Percentiles rank a stretch among this genome's conserved stretches.
These are phyloP conservation scores for Sebastes itinus DNA, from an alignment of 2,797 vertebrate genomes.

Conservation along the genomic window DNA sequence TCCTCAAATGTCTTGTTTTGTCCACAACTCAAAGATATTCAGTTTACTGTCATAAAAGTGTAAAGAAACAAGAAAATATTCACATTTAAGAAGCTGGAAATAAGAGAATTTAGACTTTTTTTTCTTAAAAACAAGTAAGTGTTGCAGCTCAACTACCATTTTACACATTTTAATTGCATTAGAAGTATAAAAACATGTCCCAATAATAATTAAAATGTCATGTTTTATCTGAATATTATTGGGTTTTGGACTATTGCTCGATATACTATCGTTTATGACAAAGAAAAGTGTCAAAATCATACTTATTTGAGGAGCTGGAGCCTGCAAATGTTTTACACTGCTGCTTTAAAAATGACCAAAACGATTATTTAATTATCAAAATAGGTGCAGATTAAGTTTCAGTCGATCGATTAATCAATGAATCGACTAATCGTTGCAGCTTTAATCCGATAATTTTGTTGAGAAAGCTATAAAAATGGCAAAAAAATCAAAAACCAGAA, in stretches of 20 bases:
- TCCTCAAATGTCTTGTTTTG: too few species aligned
- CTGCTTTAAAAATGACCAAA: neutral
- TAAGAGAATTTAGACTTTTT: too few species aligned
- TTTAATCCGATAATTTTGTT: neutral
- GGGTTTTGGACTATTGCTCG: neutral
- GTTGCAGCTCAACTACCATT: neutral
- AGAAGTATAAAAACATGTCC: too few species aligned
- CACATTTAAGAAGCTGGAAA: too few species aligned
- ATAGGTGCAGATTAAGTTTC: neutral
- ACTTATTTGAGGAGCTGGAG: neutral
- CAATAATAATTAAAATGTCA: neutral
- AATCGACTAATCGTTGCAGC: neutral
- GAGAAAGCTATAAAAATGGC: rapidly evolving
- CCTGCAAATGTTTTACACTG: neutral
- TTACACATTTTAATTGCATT: too few species aligned
- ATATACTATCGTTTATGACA: neutral
- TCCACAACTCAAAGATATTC: too few species aligned
- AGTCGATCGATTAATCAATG: neutral
- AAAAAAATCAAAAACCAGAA: neutral
- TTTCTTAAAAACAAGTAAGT: too few species aligned
- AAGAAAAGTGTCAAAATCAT: neutral
- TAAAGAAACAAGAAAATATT: rapidly evolving
- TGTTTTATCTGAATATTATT: neutral
- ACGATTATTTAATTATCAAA: rapidly evolving
- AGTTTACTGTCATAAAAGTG: too few species aligned